Percentiles rank a stretch among this genome's conserved stretches.
phyloP scores from a whole-genome alignment of 2,113 vertebrate genomes.

The Megatriorchis doriae region DNA sequence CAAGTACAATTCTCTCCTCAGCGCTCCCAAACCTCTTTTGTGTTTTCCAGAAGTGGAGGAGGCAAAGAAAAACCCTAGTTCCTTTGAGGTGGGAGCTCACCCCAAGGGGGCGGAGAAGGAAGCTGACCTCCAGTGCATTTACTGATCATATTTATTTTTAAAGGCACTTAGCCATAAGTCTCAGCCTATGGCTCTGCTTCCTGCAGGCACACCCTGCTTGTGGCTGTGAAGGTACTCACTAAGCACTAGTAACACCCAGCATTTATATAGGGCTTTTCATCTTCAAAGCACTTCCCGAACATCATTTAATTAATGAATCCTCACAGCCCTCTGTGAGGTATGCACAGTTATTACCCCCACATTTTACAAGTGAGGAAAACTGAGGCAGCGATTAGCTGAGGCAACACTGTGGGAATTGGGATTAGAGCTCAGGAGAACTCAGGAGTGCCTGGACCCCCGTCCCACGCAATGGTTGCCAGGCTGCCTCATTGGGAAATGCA shows the following conservation, averaged over 20 bases:
- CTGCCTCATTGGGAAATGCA: fast-evolving
- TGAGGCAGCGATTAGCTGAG: conserved; percentile 61
- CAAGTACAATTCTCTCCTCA: not conserved
- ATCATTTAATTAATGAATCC: conserved; percentile 63
- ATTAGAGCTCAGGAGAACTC: not conserved
- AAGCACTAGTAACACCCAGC: conserved; percentile 66
- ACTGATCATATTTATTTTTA: conserved; percentile 40
- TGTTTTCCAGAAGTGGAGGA: not conserved
- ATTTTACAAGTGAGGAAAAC: conserved; percentile 59
- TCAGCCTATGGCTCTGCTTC: conserved; percentile 60
- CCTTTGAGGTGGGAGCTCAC: conserved; percentile 32
- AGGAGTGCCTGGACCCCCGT: not conserved
- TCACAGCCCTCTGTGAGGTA: conserved; percentile 52
- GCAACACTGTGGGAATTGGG: conserved; percentile 52
- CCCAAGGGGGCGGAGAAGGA: not conserved
- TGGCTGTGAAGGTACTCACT: conserved; percentile 62
- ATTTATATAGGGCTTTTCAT: conserved; percentile 67
- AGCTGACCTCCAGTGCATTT: conserved; percentile 39
- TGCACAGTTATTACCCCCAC: conserved; percentile 58
- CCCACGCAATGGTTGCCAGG: not conserved
- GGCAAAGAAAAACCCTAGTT: not conserved
- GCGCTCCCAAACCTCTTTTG: not conserved
- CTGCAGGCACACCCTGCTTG: conserved; percentile 60
- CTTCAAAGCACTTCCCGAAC: conserved; percentile 67
- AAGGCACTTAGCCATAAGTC: conserved; percentile 45